These are phyloP conservation scores for Aix galericulata DNA, from an alignment of 2,113 vertebrate genomes.

Conservation along the genomic window DNA sequence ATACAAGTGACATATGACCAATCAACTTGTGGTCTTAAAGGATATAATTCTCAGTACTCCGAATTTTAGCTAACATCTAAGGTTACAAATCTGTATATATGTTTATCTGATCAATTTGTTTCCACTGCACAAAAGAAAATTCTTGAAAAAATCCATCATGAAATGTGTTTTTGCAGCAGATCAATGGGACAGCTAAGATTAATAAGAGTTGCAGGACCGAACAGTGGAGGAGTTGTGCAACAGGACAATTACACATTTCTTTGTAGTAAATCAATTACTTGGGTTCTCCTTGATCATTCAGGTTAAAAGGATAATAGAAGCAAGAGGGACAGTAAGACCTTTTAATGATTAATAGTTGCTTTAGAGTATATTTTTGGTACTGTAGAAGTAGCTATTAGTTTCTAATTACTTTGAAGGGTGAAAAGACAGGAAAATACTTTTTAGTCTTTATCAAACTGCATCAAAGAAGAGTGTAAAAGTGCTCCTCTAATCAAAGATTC, in stretches of 20 bases:
- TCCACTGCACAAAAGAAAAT: background rate
- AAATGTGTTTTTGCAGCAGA: slow-evolving; percentile 2
- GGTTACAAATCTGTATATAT: background rate
- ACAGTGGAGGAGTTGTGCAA: slow-evolving; percentile 6
- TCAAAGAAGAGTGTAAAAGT: background rate
- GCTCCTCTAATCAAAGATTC: background rate
- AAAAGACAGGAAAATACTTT: slow-evolving; percentile 23
- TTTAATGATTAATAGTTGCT: slow-evolving; percentile 35
- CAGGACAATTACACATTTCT: slow-evolving; percentile 26
- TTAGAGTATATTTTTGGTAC: slow-evolving; percentile 31
- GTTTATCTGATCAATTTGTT: background rate
- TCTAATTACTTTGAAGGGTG: slow-evolving; percentile 31
- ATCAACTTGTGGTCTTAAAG: background rate
- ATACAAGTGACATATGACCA: background rate
- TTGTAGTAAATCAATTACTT: slow-evolving; percentile 46
- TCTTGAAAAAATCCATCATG: background rate
- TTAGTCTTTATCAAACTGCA: background rate
- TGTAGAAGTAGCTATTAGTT: slow-evolving; percentile 14
- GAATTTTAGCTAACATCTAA: background rate
- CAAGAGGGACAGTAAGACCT: slow-evolving; percentile 11
- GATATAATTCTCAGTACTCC: background rate
- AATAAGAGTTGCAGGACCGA: slow-evolving; percentile 2
- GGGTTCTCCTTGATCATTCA: slow-evolving; percentile 36
- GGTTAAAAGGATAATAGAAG: slow-evolving; percentile 40
- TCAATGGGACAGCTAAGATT: background rate